Evolutionary conservation across 1,140 invertebrate genomes (phyloP).

Genomic region (Ips typographus): DNA sequence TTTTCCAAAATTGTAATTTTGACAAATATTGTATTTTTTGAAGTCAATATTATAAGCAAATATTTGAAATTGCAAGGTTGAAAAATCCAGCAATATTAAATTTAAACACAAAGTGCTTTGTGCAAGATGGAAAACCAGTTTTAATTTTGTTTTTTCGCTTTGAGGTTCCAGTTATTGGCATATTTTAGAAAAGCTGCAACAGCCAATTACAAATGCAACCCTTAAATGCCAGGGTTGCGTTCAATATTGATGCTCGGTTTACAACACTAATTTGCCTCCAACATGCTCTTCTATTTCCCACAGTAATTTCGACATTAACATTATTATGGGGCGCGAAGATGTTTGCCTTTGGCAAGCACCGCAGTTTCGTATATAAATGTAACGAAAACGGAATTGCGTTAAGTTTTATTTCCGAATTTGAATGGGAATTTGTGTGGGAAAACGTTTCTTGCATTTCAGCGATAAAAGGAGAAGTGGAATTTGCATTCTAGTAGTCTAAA

Average conservation of each 20-base stretch:
- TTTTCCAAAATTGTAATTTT: too few species aligned
- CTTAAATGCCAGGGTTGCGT: not conserved
- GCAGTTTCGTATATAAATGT: not conserved
- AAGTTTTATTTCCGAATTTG: conserved; percentile 2
- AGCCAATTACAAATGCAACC: not conserved
- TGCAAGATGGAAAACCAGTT: too few species aligned
- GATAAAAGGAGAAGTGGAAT: too few species aligned
- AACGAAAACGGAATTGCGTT: conserved; percentile 5
- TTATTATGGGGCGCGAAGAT: conserved; percentile 10
- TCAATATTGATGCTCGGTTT: not conserved
- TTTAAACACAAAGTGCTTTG: too few species aligned
- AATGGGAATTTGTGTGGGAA: not conserved
- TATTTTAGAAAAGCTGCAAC: not conserved
- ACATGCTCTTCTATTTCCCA: conserved; percentile 8
- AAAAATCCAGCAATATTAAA: too few species aligned
- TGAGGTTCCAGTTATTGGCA: too few species aligned
- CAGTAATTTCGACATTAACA: conserved; percentile 8
- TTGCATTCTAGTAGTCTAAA: too few species aligned
- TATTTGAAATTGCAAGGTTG: too few species aligned
- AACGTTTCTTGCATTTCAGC: not conserved
- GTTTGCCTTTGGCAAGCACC: conserved; percentile 10
- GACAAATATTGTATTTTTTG: too few species aligned
- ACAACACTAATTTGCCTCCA: conserved; percentile 7
- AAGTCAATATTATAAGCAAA: too few species aligned
- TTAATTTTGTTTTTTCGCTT: too few species aligned